These are phyloP conservation scores for Ooceraea biroi DNA, from an alignment of 1,140 invertebrate genomes.

Conservation along the genomic window DNA sequence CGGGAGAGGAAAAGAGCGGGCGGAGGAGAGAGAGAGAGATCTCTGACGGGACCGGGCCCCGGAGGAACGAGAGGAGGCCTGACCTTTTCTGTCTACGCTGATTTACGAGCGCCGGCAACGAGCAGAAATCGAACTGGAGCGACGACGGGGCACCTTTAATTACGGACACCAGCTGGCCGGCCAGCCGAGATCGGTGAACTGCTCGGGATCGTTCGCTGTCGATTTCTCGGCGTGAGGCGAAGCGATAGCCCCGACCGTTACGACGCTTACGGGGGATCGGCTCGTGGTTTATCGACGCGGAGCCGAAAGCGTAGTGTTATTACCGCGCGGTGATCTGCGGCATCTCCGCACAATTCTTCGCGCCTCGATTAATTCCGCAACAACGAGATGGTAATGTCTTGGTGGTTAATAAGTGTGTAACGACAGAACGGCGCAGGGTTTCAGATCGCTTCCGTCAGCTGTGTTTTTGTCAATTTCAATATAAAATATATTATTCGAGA, in stretches of 20 bases:
- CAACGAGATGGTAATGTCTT: background rate
- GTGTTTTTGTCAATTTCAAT: too few relatives aligned
- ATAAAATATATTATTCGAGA: too few relatives aligned
- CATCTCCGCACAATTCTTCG: background rate
- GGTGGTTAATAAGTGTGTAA: background rate
- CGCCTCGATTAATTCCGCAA: conserved; percentile 1
- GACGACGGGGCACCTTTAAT: conserved; percentile 73
- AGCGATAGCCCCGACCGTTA: background rate
- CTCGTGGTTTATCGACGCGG: background rate
- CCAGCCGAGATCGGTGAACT: conserved; percentile 54
- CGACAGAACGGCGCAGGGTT: too few relatives aligned
- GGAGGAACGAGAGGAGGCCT: conserved; percentile 31
- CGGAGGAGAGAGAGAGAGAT: background rate
- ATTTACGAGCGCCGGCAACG: conserved; percentile 72
- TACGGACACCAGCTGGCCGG: conserved; percentile 61
- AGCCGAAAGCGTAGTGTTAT: background rate
- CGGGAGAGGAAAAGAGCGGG: background rate
- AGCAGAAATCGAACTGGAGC: conserved; percentile 75
- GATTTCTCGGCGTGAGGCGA: conserved; percentile 16
- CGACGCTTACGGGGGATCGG: background rate
- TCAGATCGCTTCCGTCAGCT: too few relatives aligned
- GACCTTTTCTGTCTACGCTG: conserved; percentile 73
- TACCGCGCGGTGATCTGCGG: background rate
- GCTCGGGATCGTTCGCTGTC: conserved; percentile 39
- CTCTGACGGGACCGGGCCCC: conserved; percentile 33